Evolutionary conservation across 2,888 invertebrate genomes (phyloP), one percentile per base, ranked within the genome.

Genomic region (Lasioglossum figueresi): DNA sequence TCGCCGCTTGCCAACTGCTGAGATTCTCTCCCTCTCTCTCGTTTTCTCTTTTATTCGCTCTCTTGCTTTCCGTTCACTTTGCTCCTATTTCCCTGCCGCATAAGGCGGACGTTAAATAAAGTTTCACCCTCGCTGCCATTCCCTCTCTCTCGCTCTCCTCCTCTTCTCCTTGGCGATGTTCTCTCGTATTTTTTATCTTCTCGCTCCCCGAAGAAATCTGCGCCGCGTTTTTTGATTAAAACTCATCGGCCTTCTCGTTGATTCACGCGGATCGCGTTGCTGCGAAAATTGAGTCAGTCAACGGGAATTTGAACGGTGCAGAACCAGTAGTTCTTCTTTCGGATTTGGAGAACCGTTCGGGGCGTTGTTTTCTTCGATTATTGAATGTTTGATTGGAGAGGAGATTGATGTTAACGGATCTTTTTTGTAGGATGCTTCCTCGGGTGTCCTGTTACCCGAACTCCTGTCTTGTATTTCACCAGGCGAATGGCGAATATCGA

Each of bases 1-100:
- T 77, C 84, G 77, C 77, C 80, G 76, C 76, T 48, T 79, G 78
- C 80, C 70, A 90, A 89, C 86, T 88, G 87, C 84, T 23, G 66
- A 68, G 34, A 63, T 34, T 23, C 73, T 81, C 80, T 76, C 37
- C 23, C 70, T 37, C n/a, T 68, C 68, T 37, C 19, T 23, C 19
- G 23, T 72, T 34, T 70, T 40, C 68, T 59, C 80, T 27, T 73
- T 84, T 63, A 70, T 12, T 34, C 37, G 2, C 23, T 68, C 37
- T 66, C 34, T 19, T 19, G 4, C 40, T 10, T n/a, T 40, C n/a
- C n/a, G 31, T n/a, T 70, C 66, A 23, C 68, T 84, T 83, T 79
- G 70, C 84, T 76, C 76, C 84, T 77, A 66, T 81, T 84, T 81
- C 43, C 48, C 48, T 56, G 77, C 76, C 79, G 76, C 81, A 85